A percentile compares a stretch with the other conserved stretches of the same genome.
Conservation (phyloP, 2,888 invertebrate species). For the Campopleginae sp. region DNA sequence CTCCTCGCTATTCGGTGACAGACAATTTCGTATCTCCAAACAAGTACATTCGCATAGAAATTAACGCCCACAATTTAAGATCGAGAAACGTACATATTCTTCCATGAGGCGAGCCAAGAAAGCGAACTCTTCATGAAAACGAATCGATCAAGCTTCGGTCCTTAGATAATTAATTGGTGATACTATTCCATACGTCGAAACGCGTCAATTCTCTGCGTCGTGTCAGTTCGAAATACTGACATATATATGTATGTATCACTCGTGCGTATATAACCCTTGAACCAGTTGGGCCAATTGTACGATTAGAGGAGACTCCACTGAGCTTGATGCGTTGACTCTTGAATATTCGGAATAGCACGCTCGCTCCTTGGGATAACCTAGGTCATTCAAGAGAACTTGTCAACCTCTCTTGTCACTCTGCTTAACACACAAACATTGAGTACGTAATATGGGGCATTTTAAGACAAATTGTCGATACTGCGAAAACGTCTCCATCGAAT, state of each 20-base stretch:
- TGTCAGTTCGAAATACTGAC: neutral
- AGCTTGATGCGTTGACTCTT: constrained; percentile 46
- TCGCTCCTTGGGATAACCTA: constrained; percentile 40
- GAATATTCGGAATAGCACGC: constrained; percentile 53
- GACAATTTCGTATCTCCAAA: too few species aligned
- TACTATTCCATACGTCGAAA: too few species aligned
- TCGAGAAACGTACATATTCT: too few species aligned
- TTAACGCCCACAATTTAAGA: too few species aligned
- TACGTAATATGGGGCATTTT: constrained; percentile 14
- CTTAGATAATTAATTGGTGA: too few species aligned
- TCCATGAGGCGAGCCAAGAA: too few species aligned
- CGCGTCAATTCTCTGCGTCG: too few species aligned
- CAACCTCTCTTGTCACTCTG: constrained; percentile 36
- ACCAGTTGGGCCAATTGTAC: constrained; percentile 48
- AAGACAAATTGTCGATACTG: neutral
- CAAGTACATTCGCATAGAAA: too few species aligned
- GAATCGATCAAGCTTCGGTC: too few species aligned
- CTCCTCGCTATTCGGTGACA: too few species aligned
- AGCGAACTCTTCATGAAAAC: too few species aligned
- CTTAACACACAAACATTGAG: neutral
- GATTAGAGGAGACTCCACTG: constrained; percentile 30
- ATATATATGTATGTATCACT: neutral
- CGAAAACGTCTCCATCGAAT: neutral
- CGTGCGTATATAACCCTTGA: constrained; percentile 19
- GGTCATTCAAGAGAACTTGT: constrained; percentile 44